These are phyloP conservation scores for Scarus forsteni DNA, from an alignment of 2,797 vertebrate species.

Conservation along the genomic window DNA sequence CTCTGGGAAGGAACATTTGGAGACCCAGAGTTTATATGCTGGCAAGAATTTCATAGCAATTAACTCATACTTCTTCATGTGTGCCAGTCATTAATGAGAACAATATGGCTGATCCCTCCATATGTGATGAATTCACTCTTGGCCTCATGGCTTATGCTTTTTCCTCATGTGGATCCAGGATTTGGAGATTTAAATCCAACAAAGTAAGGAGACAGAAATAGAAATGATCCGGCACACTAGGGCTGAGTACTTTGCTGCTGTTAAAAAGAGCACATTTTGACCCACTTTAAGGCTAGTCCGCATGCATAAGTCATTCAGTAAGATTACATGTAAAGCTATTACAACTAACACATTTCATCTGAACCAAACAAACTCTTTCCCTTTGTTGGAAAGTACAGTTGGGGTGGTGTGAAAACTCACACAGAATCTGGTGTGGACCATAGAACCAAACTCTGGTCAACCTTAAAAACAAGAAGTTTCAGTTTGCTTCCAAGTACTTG, in stretches of 20 bases:
- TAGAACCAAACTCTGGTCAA: no score
- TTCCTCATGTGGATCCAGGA: constrained; percentile 34
- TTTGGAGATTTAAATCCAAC: constrained; percentile 13
- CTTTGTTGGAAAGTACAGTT: no score
- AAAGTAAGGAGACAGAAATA: constrained; percentile 2
- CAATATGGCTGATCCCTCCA: constrained; percentile 50
- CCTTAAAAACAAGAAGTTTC: no score
- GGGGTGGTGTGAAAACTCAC: no score
- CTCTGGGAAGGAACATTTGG: constrained; percentile 49
- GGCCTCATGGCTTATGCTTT: constrained; percentile 21
- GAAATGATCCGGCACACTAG: neutral
- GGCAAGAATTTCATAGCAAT: constrained; percentile 63
- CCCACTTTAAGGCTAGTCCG: neutral
- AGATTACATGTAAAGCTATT: no score
- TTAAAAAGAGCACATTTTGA: neutral
- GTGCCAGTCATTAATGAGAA: constrained; percentile 72
- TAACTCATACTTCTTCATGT: constrained; percentile 61
- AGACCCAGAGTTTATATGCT: constrained; percentile 53
- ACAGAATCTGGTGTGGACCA: no score
- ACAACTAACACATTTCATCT: no score
- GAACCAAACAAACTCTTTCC: no score
- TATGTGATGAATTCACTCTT: constrained; percentile 45
- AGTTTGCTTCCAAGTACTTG: no score
- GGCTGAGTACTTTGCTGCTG: neutral
- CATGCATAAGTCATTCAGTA: no score